These are phyloP conservation scores for Apodemus speciosus DNA, from an alignment of 2,113 vertebrate genomes.

Conservation along the genomic window DNA sequence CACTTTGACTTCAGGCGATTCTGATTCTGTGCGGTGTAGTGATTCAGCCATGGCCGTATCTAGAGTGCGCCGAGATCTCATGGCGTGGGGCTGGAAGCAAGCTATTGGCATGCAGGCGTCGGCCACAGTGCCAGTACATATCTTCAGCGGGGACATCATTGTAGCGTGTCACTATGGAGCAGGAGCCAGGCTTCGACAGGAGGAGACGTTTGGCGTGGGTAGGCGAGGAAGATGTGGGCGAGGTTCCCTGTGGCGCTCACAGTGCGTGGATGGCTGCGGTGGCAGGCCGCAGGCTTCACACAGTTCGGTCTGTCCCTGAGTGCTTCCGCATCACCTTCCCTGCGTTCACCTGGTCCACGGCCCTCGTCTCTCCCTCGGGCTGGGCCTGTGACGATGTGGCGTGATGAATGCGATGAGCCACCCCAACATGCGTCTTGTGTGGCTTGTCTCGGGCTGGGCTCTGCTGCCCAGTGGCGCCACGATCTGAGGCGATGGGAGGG, in stretches of 20 bases:
- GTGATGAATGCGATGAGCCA: slow-evolving; percentile 94
- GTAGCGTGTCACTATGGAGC: slow-evolving; percentile 15
- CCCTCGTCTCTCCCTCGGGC: slow-evolving; percentile 92
- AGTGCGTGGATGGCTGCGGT: slow-evolving; percentile 86
- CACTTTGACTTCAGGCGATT: slow-evolving; percentile 75
- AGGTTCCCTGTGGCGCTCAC: slow-evolving; percentile 79
- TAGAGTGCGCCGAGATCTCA: slow-evolving; percentile 32
- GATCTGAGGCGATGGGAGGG: slow-evolving; percentile 92
- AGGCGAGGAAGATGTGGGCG: slow-evolving; percentile 59
- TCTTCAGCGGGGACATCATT: slow-evolving; percentile 77
- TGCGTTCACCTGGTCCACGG: slow-evolving; percentile 93
- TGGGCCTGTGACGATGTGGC: slow-evolving; percentile 80
- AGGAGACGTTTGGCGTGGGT: slow-evolving; percentile 92
- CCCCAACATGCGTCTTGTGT: slow-evolving; percentile 92
- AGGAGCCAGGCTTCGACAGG: slow-evolving; percentile 66
- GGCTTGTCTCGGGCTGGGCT: slow-evolving; percentile 91
- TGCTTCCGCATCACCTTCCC: slow-evolving; percentile 93
- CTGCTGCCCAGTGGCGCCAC: slow-evolving; percentile 83
- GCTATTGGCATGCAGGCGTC: slow-evolving; percentile 85
- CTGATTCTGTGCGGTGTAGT: background rate
- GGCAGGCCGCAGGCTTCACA: slow-evolving; percentile 83
- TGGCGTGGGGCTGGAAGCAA: slow-evolving; percentile 82
- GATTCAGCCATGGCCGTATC: slow-evolving; percentile 69
- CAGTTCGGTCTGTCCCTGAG: slow-evolving; percentile 96
- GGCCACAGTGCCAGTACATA: slow-evolving; percentile 83